Evolutionary conservation across 2,113 vertebrate genomes (phyloP).

Genomic region (Ailuropoda melanoleuca): DNA sequence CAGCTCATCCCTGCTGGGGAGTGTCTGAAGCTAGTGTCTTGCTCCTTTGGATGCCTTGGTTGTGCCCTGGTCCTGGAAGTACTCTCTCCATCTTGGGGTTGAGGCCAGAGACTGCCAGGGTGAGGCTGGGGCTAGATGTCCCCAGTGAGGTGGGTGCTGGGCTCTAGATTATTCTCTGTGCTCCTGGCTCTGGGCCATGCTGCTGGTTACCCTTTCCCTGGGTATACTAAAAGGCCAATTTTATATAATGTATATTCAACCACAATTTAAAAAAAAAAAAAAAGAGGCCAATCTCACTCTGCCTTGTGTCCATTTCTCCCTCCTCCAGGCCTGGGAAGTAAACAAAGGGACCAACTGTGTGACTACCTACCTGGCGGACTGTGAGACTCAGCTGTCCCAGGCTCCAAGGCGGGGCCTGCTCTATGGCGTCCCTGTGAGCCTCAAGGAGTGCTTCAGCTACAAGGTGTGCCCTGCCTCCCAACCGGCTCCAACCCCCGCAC

Average conservation of each 20-base stretch:
- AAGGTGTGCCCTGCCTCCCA: conserved; percentile 82
- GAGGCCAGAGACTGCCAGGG: neutral
- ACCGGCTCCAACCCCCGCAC: neutral
- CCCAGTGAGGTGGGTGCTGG: neutral
- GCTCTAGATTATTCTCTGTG: neutral
- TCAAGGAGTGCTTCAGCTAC: conserved; percentile 90
- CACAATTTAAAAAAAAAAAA: neutral
- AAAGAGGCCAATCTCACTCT: neutral
- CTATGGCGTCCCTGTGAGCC: conserved; percentile 92
- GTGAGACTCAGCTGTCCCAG: conserved; percentile 86
- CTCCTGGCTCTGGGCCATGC: neutral
- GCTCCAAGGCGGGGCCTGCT: conserved; percentile 84
- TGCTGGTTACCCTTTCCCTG: neutral
- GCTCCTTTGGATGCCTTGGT: neutral
- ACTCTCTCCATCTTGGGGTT: neutral
- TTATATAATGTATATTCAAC: neutral
- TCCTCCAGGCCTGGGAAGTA: conserved; percentile 88
- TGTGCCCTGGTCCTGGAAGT: neutral
- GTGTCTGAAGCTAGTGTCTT: neutral
- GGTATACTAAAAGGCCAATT: neutral
- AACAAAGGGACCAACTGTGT: conserved; percentile 89
- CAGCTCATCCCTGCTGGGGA: neutral
- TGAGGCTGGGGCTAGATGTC: neutral
- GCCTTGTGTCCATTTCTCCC: neutral
- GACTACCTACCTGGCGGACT: conserved; percentile 87